Evolutionary conservation across 2,888 invertebrate species (phyloP), one percentile per base, ranked within the genome.

Genomic region (Herminia tarsipennalis): DNA sequence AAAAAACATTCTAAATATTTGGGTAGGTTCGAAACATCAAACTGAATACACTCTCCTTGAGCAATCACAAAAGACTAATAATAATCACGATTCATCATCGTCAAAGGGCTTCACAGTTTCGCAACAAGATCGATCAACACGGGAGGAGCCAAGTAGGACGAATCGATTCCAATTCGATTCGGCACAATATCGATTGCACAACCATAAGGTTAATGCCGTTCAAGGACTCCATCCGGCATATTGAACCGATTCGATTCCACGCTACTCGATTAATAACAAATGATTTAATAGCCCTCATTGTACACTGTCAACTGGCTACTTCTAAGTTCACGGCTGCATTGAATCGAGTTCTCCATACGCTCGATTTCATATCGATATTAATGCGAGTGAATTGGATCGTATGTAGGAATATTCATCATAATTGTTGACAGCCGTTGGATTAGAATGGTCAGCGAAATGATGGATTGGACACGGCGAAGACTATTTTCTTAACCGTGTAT

Each of bases 141-240:
- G 71, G 66, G 69, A 72, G 60, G 69, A 71, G 76, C 72, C 74
- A 80, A 84, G 73, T 80, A 71, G 80, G 73, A 70, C 79, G 70
- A 75, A 72, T 76, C 78, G 77, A 77, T 83, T 72, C 68, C 59
- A 66, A 83, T 82, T 81, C 74, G 76, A 81, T 81, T 78, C 79
- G 76, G 76, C 70, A 78, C 79, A 80, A 78, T 76, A 81, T 81
- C 79, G 76, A 38, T 42, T 85, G 78, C 81, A 74, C 80, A 86
- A 86, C 73, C 52, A 69, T 57, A 59, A 72, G 79, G 80, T 81
- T 85, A 83, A 85, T 83, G 58, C 66, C 76, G 81, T 83, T 86
- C 87, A 89, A 88, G 88, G 88, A 82, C 78, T 76, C 62, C 58
- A 60, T 66, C 65, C 65, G 59, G 66, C 66, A 66, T 66, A 76